Evolutionary conservation across 2,888 invertebrate species (phyloP).

Genomic region (Eumacrocentrus americanus): DNA sequence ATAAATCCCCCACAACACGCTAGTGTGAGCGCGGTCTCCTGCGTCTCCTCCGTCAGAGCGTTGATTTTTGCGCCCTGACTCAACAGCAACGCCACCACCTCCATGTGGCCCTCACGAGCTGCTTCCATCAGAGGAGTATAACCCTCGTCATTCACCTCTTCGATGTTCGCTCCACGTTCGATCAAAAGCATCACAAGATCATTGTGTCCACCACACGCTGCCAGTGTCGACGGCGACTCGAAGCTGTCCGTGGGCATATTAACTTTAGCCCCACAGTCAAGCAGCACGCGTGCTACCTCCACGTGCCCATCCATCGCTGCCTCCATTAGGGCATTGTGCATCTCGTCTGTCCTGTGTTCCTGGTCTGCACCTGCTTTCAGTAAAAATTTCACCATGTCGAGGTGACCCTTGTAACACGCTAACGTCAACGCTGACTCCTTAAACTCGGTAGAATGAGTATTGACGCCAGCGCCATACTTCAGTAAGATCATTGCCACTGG

Average conservation of each 20-base stretch:
- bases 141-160: conserved; percentile 99
- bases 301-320: conserved; percentile 99
- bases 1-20: conserved; percentile 95
- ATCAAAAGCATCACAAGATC: conserved; percentile 94
- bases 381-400: conserved; percentile 96
- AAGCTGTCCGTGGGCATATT: conserved; percentile 99
- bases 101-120: conserved; percentile 96
- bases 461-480: conserved; percentile 94
- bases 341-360: conserved; percentile 99
- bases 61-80: conserved; percentile 96
- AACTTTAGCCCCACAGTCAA: conserved; percentile 97
- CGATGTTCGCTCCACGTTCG: conserved; percentile 97
- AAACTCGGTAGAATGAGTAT: conserved; percentile 98
- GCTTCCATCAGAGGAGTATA: conserved; percentile 99
- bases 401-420: conserved; percentile 95
- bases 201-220: conserved; percentile 98
- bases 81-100: conserved; percentile 93
- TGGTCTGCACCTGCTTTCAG: conserved; percentile 95
- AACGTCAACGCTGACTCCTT: conserved; percentile 96
- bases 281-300: conserved; percentile 90
- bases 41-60: conserved; percentile 98
- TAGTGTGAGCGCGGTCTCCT: conserved; percentile 92
- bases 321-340: conserved; percentile 99
- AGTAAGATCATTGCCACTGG: conserved; percentile 90
- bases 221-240: conserved; percentile 96